These are phyloP conservation scores for Schlechtendalia chinensis DNA, from an alignment of 1,140 invertebrate genomes.

Conservation along the genomic window DNA sequence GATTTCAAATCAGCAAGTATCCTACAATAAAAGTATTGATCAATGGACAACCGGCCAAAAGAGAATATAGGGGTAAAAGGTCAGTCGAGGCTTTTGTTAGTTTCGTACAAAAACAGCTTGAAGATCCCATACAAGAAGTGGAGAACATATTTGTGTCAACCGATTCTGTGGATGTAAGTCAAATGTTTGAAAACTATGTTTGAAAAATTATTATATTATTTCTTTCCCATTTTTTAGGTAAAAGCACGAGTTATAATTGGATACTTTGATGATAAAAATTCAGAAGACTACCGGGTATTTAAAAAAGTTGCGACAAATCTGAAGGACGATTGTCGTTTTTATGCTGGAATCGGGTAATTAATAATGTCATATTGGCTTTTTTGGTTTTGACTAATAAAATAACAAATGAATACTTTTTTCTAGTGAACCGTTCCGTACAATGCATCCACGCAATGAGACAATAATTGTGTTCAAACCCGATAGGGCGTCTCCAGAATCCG, in stretches of 20 bases:
- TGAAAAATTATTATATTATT: no score
- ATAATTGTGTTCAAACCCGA: conserved; percentile 80
- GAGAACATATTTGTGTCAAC: conserved; percentile 71
- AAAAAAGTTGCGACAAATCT: conserved; percentile 81
- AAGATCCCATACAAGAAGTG: conserved; percentile 84
- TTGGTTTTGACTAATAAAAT: background rate
- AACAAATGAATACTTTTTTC: conserved; percentile 43
- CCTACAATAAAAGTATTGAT: conserved; percentile 95
- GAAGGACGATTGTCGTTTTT: conserved; percentile 94
- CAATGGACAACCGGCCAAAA: conserved; percentile 89
- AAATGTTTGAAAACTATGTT: background rate
- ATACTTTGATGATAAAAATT: conserved; percentile 83
- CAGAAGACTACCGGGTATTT: conserved; percentile 76
- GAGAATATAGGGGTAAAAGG: conserved; percentile 86
- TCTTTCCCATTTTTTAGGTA: conserved; percentile 57
- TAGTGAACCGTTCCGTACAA: conserved; percentile 65
- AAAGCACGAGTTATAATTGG: conserved; percentile 91
- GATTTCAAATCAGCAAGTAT: conserved; percentile 97
- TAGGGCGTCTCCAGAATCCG: conserved; percentile 72
- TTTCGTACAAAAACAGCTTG: conserved; percentile 86
- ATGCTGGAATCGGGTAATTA: conserved; percentile 87
- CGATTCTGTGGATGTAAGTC: conserved; percentile 68
- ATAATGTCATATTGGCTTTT: background rate
- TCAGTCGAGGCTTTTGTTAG: conserved; percentile 81
- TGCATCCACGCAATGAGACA: conserved; percentile 78